A percentile compares a stretch with the other conserved stretches of the same genome.
Conservation (phyloP, 2,888 invertebrate genomes). For the Diachrysia chrysitis region DNA sequence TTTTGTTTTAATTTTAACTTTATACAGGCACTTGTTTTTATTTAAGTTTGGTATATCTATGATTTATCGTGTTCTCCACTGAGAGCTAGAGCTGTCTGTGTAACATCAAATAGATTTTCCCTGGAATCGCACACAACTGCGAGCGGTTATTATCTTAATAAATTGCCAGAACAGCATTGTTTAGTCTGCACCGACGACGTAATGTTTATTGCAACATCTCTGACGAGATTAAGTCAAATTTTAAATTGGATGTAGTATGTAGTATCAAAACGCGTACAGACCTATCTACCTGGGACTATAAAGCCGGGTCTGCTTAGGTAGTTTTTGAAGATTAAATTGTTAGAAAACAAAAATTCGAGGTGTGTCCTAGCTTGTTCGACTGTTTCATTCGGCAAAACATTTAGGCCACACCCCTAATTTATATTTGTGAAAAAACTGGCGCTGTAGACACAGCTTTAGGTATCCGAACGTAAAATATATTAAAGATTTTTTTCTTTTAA, state of each 20-base stretch:
- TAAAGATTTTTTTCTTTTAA: too few relatives aligned
- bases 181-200: slow-evolving; percentile 35
- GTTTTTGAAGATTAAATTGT: too few relatives aligned
- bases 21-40: neutral
- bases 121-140: slow-evolving; percentile 16
- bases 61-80: slow-evolving; percentile 23
- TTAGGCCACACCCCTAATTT: too few relatives aligned
- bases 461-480: too few relatives aligned
- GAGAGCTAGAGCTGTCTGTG: slow-evolving; percentile 27
- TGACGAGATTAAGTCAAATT: slow-evolving; percentile 15
- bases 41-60: slow-evolving; percentile 8
- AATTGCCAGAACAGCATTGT: slow-evolving; percentile 37
- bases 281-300: too few relatives aligned
- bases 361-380: too few relatives aligned
- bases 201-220: slow-evolving; percentile 40
- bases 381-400: too few relatives aligned
- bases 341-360: too few relatives aligned
- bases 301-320: too few relatives aligned
- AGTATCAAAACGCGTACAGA: too few relatives aligned
- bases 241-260: neutral
- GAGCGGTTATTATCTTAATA: slow-evolving; percentile 37
- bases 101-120: slow-evolving; percentile 32
- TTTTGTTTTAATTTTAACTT: neutral
- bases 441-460: too few relatives aligned
- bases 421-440: too few relatives aligned